Percentiles rank a stretch among this genome's conserved stretches.
Conservation (phyloP, 2,888 invertebrate genomes). For the Synergus gifuensis region DNA sequence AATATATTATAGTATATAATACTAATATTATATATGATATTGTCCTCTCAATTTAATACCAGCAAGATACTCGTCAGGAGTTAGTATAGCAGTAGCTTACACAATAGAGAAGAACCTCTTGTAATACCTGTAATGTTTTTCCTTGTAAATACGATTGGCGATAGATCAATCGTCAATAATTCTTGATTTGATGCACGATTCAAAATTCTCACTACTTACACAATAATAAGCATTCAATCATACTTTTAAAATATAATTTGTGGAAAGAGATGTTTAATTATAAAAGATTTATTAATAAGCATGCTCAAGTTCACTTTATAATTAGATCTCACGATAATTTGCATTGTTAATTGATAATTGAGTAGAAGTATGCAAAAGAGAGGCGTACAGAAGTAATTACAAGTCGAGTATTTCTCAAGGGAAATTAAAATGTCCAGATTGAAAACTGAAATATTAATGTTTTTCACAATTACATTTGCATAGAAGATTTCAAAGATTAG, state of each 20-base stretch:
- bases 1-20: conserved; percentile 54
- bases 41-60: conserved; percentile 52
- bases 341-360: not conserved
- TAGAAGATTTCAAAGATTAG: not conserved
- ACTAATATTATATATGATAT: conserved; percentile 43
- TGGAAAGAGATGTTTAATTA: not conserved
- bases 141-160: conserved; percentile 58
- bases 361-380: not conserved
- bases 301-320: not conserved
- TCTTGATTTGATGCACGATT: conserved; percentile 20
- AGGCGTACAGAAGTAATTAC: not conserved
- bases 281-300: conserved; percentile 19
- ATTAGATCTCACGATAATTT: conserved; percentile 3
- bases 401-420: not conserved
- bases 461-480: not conserved
- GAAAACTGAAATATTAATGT: too few species aligned
- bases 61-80: conserved; percentile 50
- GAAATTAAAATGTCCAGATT: not conserved
- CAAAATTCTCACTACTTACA: not conserved
- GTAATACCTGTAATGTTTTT: conserved; percentile 37
- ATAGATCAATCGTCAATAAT: not conserved
- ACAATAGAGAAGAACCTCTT: conserved; percentile 58
- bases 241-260: not conserved
- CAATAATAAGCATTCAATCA: not conserved
- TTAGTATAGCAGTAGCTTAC: conserved; percentile 56